phyloP scores from a whole-genome alignment of 2,888 invertebrate genomes.

The Drosophila setosimentum region DNA sequence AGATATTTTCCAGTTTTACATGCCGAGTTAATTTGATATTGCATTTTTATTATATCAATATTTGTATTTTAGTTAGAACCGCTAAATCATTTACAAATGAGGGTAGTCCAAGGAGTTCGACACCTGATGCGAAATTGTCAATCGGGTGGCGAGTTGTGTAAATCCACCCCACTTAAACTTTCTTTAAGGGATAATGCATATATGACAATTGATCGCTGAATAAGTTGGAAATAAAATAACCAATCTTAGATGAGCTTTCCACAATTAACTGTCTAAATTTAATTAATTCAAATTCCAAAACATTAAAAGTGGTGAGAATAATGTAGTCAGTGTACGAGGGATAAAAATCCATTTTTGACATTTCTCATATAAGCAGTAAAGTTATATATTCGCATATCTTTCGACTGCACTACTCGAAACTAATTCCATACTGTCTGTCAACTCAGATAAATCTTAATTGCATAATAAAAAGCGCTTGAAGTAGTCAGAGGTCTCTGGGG shows the following conservation, averaged over 20 bases:
- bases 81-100: too few species aligned
- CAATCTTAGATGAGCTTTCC: too few species aligned
- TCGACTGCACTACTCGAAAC: conserved; percentile 9
- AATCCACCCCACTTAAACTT: too few species aligned
- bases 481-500: conserved; percentile 32
- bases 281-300: not conserved
- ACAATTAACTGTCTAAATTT: too few species aligned
- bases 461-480: conserved; percentile 44
- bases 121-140: too few species aligned
- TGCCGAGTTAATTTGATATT: too few species aligned
- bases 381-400: not conserved
- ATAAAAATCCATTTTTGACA: not conserved
- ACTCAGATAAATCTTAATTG: conserved; percentile 38
- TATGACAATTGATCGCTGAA: too few species aligned
- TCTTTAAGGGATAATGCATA: too few species aligned
- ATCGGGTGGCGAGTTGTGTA: too few species aligned
- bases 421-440: conserved; percentile 27
- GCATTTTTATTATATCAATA: not conserved
- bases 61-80: too few species aligned
- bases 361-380: not conserved
- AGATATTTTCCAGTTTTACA: not conserved
- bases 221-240: too few species aligned
- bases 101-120: too few species aligned
- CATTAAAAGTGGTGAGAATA: not conserved
- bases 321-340: not conserved